A percentile compares a stretch with the other conserved stretches of the same genome.
These are phyloP conservation scores for Nasonovia ribisnigri DNA, from an alignment of 2,888 invertebrate genomes.

Conservation along the genomic window DNA sequence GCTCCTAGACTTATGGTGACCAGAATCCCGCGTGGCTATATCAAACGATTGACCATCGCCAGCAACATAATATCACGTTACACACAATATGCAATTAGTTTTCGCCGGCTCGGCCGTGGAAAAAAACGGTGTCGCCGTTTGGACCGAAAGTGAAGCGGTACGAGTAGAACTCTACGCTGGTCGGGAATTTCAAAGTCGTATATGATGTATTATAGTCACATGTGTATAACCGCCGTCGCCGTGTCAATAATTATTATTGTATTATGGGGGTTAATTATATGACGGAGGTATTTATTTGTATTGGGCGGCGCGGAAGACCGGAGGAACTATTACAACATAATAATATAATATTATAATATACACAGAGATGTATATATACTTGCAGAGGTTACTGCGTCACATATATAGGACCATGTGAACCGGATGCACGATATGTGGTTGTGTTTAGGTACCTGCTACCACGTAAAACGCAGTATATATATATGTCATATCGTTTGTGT, in stretches of 20 bases:
- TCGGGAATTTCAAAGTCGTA: not conserved
- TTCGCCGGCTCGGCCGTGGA: not conserved
- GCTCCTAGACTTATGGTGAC: too few species aligned
- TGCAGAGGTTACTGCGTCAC: not conserved
- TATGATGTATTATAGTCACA: not conserved
- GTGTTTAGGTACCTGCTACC: not conserved
- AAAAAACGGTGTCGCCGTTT: not conserved
- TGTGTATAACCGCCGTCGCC: not conserved
- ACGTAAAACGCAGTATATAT: not conserved
- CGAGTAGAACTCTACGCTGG: too few species aligned
- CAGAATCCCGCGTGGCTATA: too few species aligned
- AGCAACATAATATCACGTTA: too few species aligned
- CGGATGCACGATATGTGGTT: conserved; percentile 7
- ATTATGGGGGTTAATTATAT: not conserved
- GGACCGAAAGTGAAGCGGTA: not conserved
- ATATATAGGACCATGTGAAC: conserved; percentile 28
- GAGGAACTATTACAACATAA: not conserved
- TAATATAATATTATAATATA: not conserved
- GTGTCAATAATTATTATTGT: conserved; percentile 29
- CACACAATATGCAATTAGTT: too few species aligned
- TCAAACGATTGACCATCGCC: too few species aligned
- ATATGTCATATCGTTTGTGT: not conserved
- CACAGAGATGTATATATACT: not conserved
- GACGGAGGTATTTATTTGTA: not conserved
- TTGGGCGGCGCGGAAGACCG: conserved; percentile 20